Evolutionary conservation across 2,888 invertebrate species (phyloP).

Genomic region (Ophraella communa): DNA sequence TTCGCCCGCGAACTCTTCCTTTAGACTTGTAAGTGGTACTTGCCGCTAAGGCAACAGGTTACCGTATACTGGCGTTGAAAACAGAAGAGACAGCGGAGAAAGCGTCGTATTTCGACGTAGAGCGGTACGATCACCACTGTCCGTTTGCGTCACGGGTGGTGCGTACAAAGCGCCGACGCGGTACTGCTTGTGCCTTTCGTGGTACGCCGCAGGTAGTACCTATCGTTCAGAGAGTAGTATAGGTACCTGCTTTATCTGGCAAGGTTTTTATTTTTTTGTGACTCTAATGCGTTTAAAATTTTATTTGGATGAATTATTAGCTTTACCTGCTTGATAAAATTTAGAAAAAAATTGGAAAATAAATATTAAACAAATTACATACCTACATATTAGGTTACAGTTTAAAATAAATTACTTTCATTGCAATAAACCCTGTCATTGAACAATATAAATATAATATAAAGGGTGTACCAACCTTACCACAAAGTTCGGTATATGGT

Average conservation of each 20-base stretch:
- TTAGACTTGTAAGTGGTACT: constrained; percentile 1
- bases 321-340: background rate
- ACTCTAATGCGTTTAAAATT: background rate
- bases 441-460: too few relatives aligned
- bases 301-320: background rate
- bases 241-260: constrained; percentile 1
- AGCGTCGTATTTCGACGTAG: constrained; percentile 5
- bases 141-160: constrained; percentile 9
- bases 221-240: background rate
- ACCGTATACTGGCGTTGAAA: constrained; percentile 13
- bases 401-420: too few relatives aligned
- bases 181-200: constrained; percentile 3
- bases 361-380: too few relatives aligned
- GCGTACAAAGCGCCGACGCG: constrained; percentile 2
- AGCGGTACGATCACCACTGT: constrained; percentile 8
- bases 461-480: too few relatives aligned
- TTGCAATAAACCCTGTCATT: too few relatives aligned
- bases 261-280: background rate
- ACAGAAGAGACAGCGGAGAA: constrained; percentile 6
- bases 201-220: background rate
- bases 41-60: constrained; percentile 20
- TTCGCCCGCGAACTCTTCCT: background rate
- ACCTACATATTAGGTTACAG: too few relatives aligned
- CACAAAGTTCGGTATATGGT: too few relatives aligned
- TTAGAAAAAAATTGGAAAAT: too few relatives aligned